Evolutionary conservation across 2,888 invertebrate genomes (phyloP).

Genomic region (Leptarthrus brevirostris): DNA sequence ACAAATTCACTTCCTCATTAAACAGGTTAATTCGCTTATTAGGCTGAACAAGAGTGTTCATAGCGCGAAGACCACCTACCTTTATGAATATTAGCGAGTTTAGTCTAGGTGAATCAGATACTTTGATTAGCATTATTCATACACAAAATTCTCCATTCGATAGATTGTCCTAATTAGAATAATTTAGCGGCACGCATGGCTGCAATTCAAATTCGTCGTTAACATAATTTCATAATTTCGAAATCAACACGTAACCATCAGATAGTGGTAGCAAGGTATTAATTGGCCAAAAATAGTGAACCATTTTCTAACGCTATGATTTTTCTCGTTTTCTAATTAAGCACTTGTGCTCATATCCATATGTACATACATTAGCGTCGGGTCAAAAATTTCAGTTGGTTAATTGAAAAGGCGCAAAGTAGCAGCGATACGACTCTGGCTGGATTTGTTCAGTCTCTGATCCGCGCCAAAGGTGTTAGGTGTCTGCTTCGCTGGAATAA

Average conservation of each 20-base stretch:
- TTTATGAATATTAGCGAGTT: constrained; percentile 4
- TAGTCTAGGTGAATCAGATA: constrained; percentile 16
- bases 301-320: constrained; percentile 35
- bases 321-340: constrained; percentile 25
- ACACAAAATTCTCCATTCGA: constrained; percentile 28
- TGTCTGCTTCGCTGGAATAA: constrained; percentile 3
- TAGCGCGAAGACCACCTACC: constrained; percentile 37
- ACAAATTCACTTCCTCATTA: constrained; percentile 10
- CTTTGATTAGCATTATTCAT: constrained; percentile 37
- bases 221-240: constrained; percentile 46
- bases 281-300: constrained; percentile 41
- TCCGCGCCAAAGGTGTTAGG: not conserved
- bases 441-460: not conserved
- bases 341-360: constrained; percentile 37
- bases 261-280: constrained; percentile 9
- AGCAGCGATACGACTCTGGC: not conserved
- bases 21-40: not conserved
- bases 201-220: constrained; percentile 16
- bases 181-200: constrained; percentile 30
- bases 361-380: constrained; percentile 44
- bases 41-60: not conserved
- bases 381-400: constrained; percentile 31
- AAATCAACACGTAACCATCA: constrained; percentile 39
- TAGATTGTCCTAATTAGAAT: constrained; percentile 31
- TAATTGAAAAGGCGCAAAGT: constrained; percentile 19